phyloP scores from a whole-genome alignment of 1,140 invertebrate genomes.

The Drosophila nigromelanica region DNA sequence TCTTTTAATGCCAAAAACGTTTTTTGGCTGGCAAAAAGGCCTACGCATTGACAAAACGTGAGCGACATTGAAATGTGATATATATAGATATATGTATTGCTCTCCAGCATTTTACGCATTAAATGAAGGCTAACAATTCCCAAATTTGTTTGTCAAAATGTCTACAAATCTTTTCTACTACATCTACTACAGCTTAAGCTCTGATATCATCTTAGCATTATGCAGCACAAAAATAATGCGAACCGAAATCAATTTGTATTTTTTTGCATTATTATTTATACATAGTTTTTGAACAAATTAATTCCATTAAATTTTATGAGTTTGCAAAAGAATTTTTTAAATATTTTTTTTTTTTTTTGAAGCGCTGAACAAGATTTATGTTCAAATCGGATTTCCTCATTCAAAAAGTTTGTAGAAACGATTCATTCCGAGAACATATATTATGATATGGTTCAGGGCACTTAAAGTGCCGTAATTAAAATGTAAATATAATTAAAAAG shows the following conservation, averaged over 20 bases:
- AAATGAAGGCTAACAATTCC: slow-evolving; percentile 46
- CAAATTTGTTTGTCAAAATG: background rate
- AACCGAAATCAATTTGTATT: slow-evolving; percentile 8
- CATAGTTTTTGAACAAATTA: background rate
- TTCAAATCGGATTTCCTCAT: slow-evolving; percentile 25
- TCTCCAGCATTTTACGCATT: slow-evolving; percentile 39
- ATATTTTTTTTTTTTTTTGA: slow-evolving; percentile 3
- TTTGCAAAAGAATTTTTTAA: slow-evolving; percentile 26
- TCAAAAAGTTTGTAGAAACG: background rate
- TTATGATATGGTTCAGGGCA: slow-evolving; percentile 34
- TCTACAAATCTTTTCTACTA: too few species aligned
- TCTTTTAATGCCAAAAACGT: slow-evolving; percentile 37
- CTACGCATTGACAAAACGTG: slow-evolving; percentile 60
- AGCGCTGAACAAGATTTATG: slow-evolving; percentile 9
- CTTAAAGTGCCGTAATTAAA: slow-evolving; percentile 61
- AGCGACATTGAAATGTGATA: slow-evolving; percentile 69
- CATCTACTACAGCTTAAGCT: too few species aligned
- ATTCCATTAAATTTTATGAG: slow-evolving; percentile 24
- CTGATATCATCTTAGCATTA: slow-evolving; percentile 24
- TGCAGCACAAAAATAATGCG: slow-evolving; percentile 1
- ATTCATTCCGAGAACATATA: background rate
- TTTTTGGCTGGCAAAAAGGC: slow-evolving; percentile 36
- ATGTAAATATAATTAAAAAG: slow-evolving; percentile 77
- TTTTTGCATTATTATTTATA: background rate
- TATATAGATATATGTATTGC: slow-evolving; percentile 11